Conservation (phyloP, 2,797 vertebrate genomes). For the Ceyx erithaca region DNA sequence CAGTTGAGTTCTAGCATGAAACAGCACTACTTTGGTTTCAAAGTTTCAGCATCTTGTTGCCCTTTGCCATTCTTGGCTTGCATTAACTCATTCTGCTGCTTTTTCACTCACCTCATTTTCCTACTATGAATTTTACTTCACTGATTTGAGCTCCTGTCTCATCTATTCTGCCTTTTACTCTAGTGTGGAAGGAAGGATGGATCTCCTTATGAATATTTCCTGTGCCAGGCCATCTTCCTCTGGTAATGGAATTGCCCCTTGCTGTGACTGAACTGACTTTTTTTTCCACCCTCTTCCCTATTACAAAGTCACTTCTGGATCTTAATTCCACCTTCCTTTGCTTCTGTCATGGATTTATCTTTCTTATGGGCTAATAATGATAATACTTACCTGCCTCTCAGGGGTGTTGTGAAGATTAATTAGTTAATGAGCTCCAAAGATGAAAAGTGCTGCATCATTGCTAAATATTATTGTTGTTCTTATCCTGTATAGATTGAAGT, state of each 20-base stretch:
- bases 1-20: not conserved
- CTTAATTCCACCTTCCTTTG: conserved; percentile 32
- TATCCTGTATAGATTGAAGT: conserved; percentile 78
- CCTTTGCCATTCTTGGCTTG: not conserved
- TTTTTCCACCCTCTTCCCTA: conserved; percentile 8
- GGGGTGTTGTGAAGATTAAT: conserved; percentile 68
- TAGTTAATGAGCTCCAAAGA: conserved; percentile 68
- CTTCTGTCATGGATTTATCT: conserved; percentile 52
- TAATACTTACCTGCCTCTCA: conserved; percentile 66
- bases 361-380: conserved; percentile 64
- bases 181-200: not conserved
- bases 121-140: not conserved
- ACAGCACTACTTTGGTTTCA: not conserved
- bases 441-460: conserved; percentile 66
- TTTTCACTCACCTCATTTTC: not conserved
- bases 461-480: conserved; percentile 79
- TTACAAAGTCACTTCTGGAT: conserved; percentile 57
- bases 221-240: not conserved
- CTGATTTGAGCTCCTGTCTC: not conserved
- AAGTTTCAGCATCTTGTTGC: not conserved
- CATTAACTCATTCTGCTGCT: not conserved
- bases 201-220: not conserved
- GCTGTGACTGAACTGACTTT: conserved; percentile 13
- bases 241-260: conserved; percentile 26
- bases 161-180: not conserved